Evolutionary conservation across 1,140 invertebrate species (phyloP), one percentile per base, ranked within the genome.

Genomic region (Drosophila burlai): DNA sequence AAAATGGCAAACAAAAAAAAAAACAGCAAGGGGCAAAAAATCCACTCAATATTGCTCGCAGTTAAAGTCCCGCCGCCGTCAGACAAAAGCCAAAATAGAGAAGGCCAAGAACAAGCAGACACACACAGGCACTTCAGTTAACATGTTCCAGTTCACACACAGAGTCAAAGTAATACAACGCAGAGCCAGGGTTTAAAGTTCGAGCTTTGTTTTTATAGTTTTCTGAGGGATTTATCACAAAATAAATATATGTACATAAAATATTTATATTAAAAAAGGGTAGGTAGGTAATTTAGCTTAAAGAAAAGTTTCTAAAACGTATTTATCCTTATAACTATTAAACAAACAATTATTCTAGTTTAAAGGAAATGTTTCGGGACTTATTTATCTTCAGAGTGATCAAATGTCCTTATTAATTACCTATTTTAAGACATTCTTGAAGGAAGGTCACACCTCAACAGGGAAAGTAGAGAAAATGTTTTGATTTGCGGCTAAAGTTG

Each of bases 31-130:
- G 16, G 34, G 24, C 24, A 15, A 76, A 59, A 76, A 76, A 76
- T 73, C 24, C 46, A 73, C 69, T 73, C 69, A 73, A 73, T 73
- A 73, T 73, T 73, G 69, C 69, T 59, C n/a, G 55, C 69, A 76
- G 72, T 63, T 76, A 36, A 76, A 76, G 62, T 58, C 54, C 54
- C 50, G 24, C 43, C 31, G 43, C 31, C 16, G 47, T 62, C 60
- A 49, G 66, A 68, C 66, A 67, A 67, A 68, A 68, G 66, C 46
- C 69, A 73, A 73, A 73, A 73, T 45, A 60, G 18, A 73, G 46
- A 73, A 50, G 67, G 47, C 68, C 54, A 61, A 73, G 68, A 60
- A 60, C 54, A 38, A 34, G 69, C 46, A 38, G 21, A 21, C 10
- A 54, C 18, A 36, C n/a, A 54, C n/a, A 69, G 1, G 26, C 21